Percentiles rank a stretch among this genome's conserved stretches.
These are phyloP conservation scores for Anolis sagrei DNA, from an alignment of 2,113 vertebrate genomes.

Conservation along the genomic window DNA sequence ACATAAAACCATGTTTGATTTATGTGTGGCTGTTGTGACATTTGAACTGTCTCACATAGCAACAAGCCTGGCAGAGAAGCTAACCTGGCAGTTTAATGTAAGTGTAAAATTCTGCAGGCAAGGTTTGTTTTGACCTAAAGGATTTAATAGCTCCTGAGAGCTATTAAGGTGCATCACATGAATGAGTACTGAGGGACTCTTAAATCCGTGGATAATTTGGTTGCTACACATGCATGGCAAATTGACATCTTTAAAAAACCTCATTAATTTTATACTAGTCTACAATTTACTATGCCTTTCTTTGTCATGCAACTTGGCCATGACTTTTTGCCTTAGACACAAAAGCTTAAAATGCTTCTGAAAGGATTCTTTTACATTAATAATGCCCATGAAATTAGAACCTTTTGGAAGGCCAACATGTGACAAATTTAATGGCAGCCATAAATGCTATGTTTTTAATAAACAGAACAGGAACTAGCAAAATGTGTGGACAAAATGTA, in stretches of 20 bases:
- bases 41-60: conserved; percentile 6
- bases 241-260: conserved; percentile 63
- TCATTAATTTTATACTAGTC: conserved; percentile 54
- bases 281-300: conserved; percentile 51
- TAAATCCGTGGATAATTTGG: conserved; percentile 69
- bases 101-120: conserved; percentile 56
- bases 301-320: conserved; percentile 44
- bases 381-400: conserved; percentile 1
- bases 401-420: background rate
- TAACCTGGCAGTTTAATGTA: conserved; percentile 39
- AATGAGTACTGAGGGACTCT: conserved; percentile 67
- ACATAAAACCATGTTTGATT: conserved; percentile 6
- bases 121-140: conserved; percentile 64
- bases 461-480: background rate
- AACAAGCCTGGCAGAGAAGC: conserved; percentile 21
- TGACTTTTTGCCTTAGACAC: conserved; percentile 20
- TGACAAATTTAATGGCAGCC: background rate
- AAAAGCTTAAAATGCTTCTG: conserved; percentile 1
- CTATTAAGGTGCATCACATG: conserved; percentile 63
- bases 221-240: conserved; percentile 59
- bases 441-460: background rate
- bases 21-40: background rate
- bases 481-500: background rate
- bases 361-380: conserved; percentile 3
- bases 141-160: conserved; percentile 65